Percentiles rank a stretch among this genome's conserved stretches.
Conservation (phyloP, 2,797 vertebrate species). For the Kryptopterus vitreolus region DNA sequence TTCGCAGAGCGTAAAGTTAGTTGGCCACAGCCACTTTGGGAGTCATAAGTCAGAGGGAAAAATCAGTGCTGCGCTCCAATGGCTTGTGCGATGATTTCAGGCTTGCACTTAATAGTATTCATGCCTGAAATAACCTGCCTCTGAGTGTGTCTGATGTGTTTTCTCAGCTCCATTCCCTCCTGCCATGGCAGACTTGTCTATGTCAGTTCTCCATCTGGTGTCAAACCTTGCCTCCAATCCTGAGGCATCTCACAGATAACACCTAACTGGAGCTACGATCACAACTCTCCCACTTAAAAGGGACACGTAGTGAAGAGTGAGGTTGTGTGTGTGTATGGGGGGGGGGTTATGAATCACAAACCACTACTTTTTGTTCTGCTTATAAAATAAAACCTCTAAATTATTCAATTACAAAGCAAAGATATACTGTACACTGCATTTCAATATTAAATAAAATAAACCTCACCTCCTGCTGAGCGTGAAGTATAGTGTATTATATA, state of each 20-base stretch:
- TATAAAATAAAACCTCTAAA: neutral
- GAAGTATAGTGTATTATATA: too few relatives aligned
- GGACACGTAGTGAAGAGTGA: conserved; percentile 1
- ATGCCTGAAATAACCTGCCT: conserved; percentile 63
- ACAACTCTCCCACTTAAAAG: conserved; percentile 33
- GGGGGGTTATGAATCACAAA: neutral
- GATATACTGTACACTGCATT: neutral
- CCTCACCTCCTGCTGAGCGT: too few relatives aligned
- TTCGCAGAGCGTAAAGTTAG: conserved; percentile 20
- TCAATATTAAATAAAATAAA: too few relatives aligned
- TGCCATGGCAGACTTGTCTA: conserved; percentile 60
- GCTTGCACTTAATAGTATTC: conserved; percentile 46
- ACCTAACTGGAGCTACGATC: conserved; percentile 44
- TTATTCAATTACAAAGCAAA: neutral
- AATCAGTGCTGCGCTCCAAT: conserved; percentile 42
- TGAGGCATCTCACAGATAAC: conserved; percentile 56
- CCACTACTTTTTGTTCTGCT: neutral
- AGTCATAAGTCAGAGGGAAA: conserved; percentile 44
- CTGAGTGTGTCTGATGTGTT: conserved; percentile 57
- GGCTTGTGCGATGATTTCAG: conserved; percentile 46
- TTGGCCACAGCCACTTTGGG: conserved; percentile 25
- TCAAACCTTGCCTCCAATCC: conserved; percentile 53
- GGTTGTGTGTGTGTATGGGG: neutral
- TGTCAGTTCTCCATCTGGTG: conserved; percentile 70
- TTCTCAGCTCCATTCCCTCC: conserved; percentile 64